Evolutionary conservation across 2,797 vertebrate species (phyloP).

Genomic region (Myotis planiceps): DNA sequence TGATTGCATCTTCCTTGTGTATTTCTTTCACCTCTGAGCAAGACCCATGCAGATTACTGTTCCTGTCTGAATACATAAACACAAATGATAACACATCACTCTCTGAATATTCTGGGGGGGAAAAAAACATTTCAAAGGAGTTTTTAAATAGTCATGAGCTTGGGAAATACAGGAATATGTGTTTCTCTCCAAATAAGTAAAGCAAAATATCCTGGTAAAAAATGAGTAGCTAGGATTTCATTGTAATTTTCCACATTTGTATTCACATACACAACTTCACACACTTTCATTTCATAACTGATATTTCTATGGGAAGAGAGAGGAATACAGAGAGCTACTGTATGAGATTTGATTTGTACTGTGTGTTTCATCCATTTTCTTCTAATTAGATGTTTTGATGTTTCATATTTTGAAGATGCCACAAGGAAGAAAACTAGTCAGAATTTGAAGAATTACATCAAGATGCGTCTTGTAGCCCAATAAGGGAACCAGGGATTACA

Average conservation of each 20-base stretch:
- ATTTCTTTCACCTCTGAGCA: constrained; percentile 21
- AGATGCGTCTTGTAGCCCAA: not conserved
- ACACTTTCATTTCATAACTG: constrained; percentile 62
- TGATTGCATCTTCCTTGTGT: not conserved
- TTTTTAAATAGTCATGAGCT: constrained; percentile 40
- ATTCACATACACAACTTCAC: constrained; percentile 10
- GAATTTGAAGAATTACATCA: not conserved
- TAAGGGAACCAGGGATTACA: not conserved
- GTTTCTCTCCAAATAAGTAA: constrained; percentile 35
- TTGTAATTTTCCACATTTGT: constrained; percentile 55
- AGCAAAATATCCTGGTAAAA: constrained; percentile 28
- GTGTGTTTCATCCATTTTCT: not conserved
- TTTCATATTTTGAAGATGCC: constrained; percentile 33
- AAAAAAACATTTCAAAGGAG: not conserved
- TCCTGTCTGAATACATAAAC: not conserved
- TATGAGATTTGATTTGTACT: constrained; percentile 21
- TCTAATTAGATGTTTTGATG: constrained; percentile 15
- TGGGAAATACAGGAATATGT: not conserved
- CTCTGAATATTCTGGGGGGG: not conserved
- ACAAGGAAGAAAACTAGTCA: not conserved
- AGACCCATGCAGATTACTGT: not conserved
- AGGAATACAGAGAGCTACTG: not conserved
- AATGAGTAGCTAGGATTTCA: constrained; percentile 1
- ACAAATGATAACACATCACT: not conserved
- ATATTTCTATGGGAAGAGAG: constrained; percentile 34